Evolutionary conservation across 2,888 invertebrate genomes (phyloP).

Genomic region (Drosophila stalkeri): DNA sequence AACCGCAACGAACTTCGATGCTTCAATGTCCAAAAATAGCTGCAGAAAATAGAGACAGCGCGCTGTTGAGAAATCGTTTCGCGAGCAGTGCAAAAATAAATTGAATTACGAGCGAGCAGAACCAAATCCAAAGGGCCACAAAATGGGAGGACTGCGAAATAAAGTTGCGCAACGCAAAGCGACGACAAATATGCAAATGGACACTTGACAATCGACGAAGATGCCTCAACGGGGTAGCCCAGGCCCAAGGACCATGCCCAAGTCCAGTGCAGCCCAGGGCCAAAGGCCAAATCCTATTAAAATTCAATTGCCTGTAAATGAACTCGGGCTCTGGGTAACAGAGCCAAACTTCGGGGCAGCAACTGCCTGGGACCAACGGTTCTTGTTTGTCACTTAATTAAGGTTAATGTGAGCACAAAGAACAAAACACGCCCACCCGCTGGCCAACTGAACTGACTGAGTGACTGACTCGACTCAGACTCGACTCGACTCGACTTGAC

Average conservation of each 20-base stretch:
- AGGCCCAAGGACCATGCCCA: neutral
- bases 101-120: slow-evolving; percentile 69
- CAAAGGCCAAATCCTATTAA: slow-evolving; percentile 69
- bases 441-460: neutral
- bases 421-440: slow-evolving; percentile 22
- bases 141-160: slow-evolving; percentile 12
- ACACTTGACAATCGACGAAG: slow-evolving; percentile 54
- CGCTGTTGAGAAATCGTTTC: slow-evolving; percentile 46
- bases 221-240: neutral
- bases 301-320: slow-evolving; percentile 79
- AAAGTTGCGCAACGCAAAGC: slow-evolving; percentile 55
- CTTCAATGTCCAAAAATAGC: slow-evolving; percentile 24
- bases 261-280: neutral
- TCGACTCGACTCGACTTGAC: too few relatives aligned
- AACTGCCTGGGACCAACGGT: slow-evolving; percentile 25
- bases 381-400: slow-evolving; percentile 80
- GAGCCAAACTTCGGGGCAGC: slow-evolving; percentile 38
- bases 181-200: slow-evolving; percentile 74
- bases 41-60: neutral
- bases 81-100: slow-evolving; percentile 72
- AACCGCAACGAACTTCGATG: slow-evolving; percentile 67
- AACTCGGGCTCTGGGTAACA: slow-evolving; percentile 47
- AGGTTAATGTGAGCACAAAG: slow-evolving; percentile 72
- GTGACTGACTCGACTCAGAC: slow-evolving; percentile 1
- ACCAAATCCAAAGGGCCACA: slow-evolving; percentile 46